A percentile compares a stretch with the other conserved stretches of the same genome.
Conservation (phyloP, 2,797 vertebrate genomes). For the Spheniscus humboldti region DNA sequence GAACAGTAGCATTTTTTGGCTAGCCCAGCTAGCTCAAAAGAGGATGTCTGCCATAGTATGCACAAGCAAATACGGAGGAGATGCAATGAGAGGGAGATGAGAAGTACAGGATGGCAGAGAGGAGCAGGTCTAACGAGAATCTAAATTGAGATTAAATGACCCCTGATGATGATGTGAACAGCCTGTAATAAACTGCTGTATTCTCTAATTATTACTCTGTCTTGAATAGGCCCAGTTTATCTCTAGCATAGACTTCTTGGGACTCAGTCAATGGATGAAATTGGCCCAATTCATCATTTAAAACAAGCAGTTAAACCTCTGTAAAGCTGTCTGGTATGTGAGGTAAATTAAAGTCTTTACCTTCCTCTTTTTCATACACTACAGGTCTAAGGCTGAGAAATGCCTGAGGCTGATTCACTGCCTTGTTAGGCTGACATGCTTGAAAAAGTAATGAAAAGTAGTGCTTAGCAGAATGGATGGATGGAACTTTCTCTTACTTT, state of each 20-base stretch:
- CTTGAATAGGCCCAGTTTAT: not conserved
- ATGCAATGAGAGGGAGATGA: not conserved
- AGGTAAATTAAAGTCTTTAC: not conserved
- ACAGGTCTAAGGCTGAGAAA: not conserved
- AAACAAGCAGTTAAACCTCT: not conserved
- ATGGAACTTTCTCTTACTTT: not conserved
- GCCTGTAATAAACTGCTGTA: not conserved
- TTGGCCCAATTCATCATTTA: not conserved
- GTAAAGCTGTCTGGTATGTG: not conserved
- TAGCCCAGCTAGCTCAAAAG: not conserved
- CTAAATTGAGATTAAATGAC: not conserved
- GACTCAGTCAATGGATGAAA: not conserved
- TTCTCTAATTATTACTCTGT: not conserved
- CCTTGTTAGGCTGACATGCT: not conserved
- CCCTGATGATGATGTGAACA: not conserved
- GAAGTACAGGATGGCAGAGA: not conserved
- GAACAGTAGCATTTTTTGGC: not conserved
- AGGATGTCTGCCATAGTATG: not conserved
- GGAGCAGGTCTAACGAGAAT: not conserved
- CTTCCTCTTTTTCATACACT: not conserved
- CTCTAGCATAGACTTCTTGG: not conserved
- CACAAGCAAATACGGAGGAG: not conserved
- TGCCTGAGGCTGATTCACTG: not conserved
- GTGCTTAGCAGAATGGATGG: not conserved
- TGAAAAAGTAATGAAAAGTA: not conserved